phyloP scores from a whole-genome alignment of 2,888 invertebrate genomes.

The Zelleria hepariella region DNA sequence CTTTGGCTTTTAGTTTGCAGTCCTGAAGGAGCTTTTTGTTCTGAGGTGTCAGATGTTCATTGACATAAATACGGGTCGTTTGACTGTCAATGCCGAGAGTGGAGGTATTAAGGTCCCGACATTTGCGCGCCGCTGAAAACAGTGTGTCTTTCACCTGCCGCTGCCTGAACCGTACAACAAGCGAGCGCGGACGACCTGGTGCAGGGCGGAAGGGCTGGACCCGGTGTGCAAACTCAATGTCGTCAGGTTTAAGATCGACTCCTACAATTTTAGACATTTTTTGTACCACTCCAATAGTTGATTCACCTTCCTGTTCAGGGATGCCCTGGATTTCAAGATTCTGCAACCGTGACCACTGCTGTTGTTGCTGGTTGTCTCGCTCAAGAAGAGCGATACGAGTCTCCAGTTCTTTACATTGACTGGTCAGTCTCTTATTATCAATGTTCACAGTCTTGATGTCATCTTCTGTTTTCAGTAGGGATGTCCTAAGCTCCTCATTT shows the following conservation, averaged over 20 bases:
- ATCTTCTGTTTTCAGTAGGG: not conserved
- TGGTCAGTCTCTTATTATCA: not conserved
- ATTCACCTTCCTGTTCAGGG: constrained; percentile 9
- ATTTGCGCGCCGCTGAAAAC: not conserved
- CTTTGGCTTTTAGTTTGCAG: not conserved
- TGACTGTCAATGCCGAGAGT: not conserved
- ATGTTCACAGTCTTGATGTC: not conserved
- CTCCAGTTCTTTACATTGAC: not conserved
- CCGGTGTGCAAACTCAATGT: constrained; percentile 12
- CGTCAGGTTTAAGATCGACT: constrained; percentile 6
- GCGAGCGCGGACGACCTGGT: not conserved
- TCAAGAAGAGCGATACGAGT: not conserved
- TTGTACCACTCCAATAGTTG: constrained; percentile 4
- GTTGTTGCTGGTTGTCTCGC: constrained; percentile 4
- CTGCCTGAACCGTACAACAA: not conserved
- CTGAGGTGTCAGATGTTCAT: not conserved
- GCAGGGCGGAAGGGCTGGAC: constrained; percentile 7
- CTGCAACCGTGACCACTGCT: constrained; percentile 12
- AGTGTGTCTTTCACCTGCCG: not conserved
- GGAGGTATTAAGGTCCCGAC: not conserved
- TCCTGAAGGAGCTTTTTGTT: not conserved
- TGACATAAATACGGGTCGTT: not conserved
- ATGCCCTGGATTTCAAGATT: constrained; percentile 12
- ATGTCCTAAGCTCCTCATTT: too few relatives aligned
- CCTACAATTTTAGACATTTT: constrained; percentile 8